Percentiles rank a stretch among this genome's conserved stretches.
phyloP scores from a whole-genome alignment of 2,888 invertebrate species.

The Monochamus alternatus region DNA sequence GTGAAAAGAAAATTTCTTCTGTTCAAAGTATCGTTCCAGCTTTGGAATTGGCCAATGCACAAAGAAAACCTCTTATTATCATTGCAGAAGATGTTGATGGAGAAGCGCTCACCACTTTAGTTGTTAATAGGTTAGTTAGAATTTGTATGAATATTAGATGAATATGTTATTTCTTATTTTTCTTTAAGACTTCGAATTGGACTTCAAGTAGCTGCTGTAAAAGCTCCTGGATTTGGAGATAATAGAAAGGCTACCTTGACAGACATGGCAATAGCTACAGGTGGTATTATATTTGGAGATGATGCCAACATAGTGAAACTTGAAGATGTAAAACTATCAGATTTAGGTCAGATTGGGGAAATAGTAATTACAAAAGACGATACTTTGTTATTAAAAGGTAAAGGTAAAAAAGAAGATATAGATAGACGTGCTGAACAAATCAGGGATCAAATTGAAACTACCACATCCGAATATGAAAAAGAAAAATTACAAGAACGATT shows the following conservation, averaged over 20 bases:
- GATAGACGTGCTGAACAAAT: conserved; percentile 69
- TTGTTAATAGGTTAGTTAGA: conserved; percentile 72
- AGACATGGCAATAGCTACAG: conserved; percentile 72
- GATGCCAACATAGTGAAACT: conserved; percentile 71
- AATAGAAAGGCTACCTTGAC: conserved; percentile 71
- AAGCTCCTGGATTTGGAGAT: conserved; percentile 73
- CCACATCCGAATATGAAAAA: conserved; percentile 72
- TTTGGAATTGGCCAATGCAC: conserved; percentile 94
- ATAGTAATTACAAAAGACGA: conserved; percentile 72
- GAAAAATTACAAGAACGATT: conserved; percentile 72
- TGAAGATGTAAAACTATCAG: conserved; percentile 69
- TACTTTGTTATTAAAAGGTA: conserved; percentile 70
- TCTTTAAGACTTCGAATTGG: conserved; percentile 68
- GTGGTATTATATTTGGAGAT: conserved; percentile 70
- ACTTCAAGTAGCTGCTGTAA: conserved; percentile 72
- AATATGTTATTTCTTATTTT: conserved; percentile 3
- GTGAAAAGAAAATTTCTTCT: conserved; percentile 98
- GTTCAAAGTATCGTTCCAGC: conserved; percentile 98
- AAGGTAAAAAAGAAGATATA: conserved; percentile 69
- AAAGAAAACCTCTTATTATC: conserved; percentile 95
- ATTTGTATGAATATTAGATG: conserved; percentile 3
- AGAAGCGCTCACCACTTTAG: conserved; percentile 72
- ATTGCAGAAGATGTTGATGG: conserved; percentile 73
- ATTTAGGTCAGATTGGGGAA: conserved; percentile 71
- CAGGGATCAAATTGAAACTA: conserved; percentile 69